phyloP scores from a whole-genome alignment of 2,113 vertebrate genomes.

The Trachemys scripta region DNA sequence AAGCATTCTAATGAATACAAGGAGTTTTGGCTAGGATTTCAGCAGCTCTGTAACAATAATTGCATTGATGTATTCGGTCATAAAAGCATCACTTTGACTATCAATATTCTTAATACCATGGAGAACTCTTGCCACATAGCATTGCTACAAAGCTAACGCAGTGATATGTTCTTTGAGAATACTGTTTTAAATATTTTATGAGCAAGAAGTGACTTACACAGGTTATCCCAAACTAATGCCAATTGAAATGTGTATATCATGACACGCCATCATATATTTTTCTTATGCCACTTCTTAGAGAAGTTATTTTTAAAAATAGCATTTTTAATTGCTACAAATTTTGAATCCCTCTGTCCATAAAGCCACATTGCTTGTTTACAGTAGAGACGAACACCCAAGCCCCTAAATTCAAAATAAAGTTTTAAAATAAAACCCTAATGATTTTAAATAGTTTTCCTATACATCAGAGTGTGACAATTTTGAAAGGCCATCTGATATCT shows the following conservation, averaged over 20 bases:
- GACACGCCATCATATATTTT: background rate
- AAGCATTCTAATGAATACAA: background rate
- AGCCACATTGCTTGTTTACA: background rate
- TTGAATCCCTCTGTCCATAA: background rate
- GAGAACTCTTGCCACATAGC: background rate
- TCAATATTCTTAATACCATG: background rate
- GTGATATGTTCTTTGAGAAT: background rate
- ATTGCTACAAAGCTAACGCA: background rate
- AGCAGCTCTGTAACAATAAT: background rate
- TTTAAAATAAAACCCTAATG: background rate
- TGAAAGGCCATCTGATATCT: background rate
- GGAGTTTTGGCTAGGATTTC: background rate
- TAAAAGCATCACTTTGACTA: background rate
- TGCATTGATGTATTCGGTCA: background rate
- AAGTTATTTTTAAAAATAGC: background rate
- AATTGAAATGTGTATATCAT: background rate
- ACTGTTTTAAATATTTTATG: background rate
- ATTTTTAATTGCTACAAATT: background rate
- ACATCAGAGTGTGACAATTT: background rate
- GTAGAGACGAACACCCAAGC: background rate
- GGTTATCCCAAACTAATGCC: background rate
- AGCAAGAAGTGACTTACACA: background rate
- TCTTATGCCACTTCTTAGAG: background rate
- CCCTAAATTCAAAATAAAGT: no score
- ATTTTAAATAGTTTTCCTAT: background rate